Conservation (phyloP, 2,888 invertebrate genomes). For the Hedychridium roseum region DNA sequence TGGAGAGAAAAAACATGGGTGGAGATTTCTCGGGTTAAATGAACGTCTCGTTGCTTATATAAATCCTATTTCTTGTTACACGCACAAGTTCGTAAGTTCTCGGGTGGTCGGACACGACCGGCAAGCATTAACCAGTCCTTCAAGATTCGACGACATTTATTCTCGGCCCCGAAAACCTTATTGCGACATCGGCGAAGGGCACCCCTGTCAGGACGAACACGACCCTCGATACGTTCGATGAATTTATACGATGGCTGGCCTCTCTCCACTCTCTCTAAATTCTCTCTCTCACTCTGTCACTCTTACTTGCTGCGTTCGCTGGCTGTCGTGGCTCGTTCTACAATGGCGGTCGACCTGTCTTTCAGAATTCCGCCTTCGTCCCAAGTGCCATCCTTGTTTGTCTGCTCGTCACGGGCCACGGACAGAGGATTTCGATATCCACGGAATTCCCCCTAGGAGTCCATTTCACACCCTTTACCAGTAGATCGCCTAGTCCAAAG, state of each 20-base stretch:
- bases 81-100: too few relatives aligned
- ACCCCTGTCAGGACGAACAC: constrained; percentile 37
- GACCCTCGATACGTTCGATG: constrained; percentile 37
- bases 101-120: too few relatives aligned
- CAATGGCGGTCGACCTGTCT: constrained; percentile 31
- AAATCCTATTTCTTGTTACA: too few relatives aligned
- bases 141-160: constrained; percentile 19
- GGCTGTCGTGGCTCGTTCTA: too few relatives aligned
- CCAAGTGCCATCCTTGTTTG: constrained; percentile 33
- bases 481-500: too few relatives aligned
- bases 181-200: constrained; percentile 25
- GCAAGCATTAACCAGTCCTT: too few relatives aligned
- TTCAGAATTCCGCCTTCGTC: constrained; percentile 28
- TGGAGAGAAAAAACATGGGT: too few relatives aligned
- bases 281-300: constrained; percentile 9
- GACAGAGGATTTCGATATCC: constrained; percentile 26
- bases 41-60: too few relatives aligned
- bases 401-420: constrained; percentile 33
- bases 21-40: too few relatives aligned
- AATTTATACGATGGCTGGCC: constrained; percentile 37
- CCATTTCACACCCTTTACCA: constrained; percentile 17
- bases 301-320: too few relatives aligned
- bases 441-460: constrained; percentile 19
- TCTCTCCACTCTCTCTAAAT: constrained; percentile 10
- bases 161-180: constrained; percentile 18